Base-by-base conservation (phyloP, 2,888 invertebrate species). In the Synergus itoensis region DNA sequence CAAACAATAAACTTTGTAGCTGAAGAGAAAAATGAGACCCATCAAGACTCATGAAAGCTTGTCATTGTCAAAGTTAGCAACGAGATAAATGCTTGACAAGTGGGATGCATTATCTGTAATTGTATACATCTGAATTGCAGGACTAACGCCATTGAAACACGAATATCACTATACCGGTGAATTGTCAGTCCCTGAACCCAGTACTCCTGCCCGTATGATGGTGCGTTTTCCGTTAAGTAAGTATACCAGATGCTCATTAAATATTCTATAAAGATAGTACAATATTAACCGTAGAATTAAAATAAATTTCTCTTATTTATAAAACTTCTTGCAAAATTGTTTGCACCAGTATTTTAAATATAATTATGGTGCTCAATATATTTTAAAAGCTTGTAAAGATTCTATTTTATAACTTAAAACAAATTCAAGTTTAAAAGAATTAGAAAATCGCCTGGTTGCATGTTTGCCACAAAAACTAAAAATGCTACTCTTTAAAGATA, bases 221-320 rank as follows among this genome's bases (percentile, higher is more conserved):
- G 96, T 96, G 53, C 94, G 94, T 85, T 97, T 97, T 90, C 97
- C 97, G 21, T 92, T 97, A 21, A 97, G 97, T 97, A 93, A 95
- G 96, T 94, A 83, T 77, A 45, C 28, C 53, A 53, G 41, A 45
- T 57, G 0, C 45, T 14, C 12, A 45, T 28, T 8, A 28, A 28
- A 7, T 48, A 16, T 48, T 48, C 16, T 16, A 7, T 4, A 48
- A 48, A 48, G 16, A 36, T 36, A 5, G 5, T 36, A 36, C 36
- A 36, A 36, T 36, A 5, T 45, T 12, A 45, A 45, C 45, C 4
- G 4, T 45, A 12, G 1, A 12, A 9, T 9, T 45, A 45, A 2
- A 9, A 45, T 4, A 45, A 45, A 45, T 12, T 1, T 12, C 12
- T 12, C 1, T 45, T 3, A 45, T 12, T 45, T 14, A 45, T 14